Percentiles rank a stretch among this genome's conserved stretches.
These are phyloP conservation scores for Campoplex capitator DNA, from an alignment of 2,888 invertebrate genomes.

Conservation along the genomic window DNA sequence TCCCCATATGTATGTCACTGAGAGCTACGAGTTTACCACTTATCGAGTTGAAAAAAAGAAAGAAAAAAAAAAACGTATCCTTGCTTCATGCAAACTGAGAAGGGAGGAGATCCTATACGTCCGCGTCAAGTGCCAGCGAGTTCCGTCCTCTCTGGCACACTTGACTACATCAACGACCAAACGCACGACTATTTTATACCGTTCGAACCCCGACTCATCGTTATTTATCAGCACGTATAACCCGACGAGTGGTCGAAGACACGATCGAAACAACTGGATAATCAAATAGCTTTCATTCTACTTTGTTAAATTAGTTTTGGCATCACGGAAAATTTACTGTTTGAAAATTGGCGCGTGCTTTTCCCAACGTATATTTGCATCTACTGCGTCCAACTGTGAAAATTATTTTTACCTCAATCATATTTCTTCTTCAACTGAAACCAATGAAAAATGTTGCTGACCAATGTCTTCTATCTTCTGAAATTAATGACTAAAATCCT, in stretches of 20 bases:
- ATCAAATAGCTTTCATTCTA: not conserved
- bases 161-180: conserved; percentile 26
- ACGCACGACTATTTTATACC: conserved; percentile 40
- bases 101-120: conserved; percentile 36
- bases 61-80: conserved; percentile 4
- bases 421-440: no score
- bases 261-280: not conserved
- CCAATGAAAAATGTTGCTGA: not conserved
- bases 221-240: conserved; percentile 14
- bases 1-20: conserved; percentile 64
- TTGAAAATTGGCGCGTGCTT: not conserved
- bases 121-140: conserved; percentile 17
- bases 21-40: conserved; percentile 63
- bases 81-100: not conserved
- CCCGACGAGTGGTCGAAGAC: not conserved
- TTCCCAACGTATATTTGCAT: no score
- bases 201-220: conserved; percentile 31
- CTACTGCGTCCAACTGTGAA: no score
- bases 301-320: conserved; percentile 4
- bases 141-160: conserved; percentile 30
- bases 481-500: not conserved
- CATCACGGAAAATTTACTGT: not conserved
- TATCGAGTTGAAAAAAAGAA: conserved; percentile 41
- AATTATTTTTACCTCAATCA: no score
- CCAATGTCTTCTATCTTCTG: not conserved